Percentiles rank a stretch among this genome's conserved stretches.
phyloP scores from a whole-genome alignment of 2,888 invertebrate genomes.

The Isotomurus palustris region DNA sequence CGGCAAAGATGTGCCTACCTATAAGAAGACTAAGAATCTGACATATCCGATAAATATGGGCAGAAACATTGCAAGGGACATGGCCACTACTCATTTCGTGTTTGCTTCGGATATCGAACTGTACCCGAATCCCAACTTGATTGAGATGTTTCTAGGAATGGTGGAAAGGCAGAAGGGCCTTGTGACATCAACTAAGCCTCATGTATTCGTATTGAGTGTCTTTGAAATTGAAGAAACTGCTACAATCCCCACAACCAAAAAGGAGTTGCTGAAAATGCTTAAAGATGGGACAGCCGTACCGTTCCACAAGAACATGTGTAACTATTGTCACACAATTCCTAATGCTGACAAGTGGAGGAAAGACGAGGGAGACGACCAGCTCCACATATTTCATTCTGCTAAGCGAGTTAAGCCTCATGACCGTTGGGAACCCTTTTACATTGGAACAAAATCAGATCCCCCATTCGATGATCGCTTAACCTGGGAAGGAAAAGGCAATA shows the following conservation, averaged over 20 bases:
- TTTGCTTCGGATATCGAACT: constrained; percentile 84
- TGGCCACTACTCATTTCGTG: constrained; percentile 73
- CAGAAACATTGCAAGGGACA: constrained; percentile 77
- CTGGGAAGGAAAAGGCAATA: constrained; percentile 50
- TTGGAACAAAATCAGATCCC: constrained; percentile 47
- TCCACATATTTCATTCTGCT: constrained; percentile 43
- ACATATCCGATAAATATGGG: constrained; percentile 86
- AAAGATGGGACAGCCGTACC: constrained; percentile 48
- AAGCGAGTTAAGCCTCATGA: constrained; percentile 40
- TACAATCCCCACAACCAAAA: constrained; percentile 63
- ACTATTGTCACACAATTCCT: constrained; percentile 48
- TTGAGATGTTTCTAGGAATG: constrained; percentile 76
- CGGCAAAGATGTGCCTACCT: constrained; percentile 47
- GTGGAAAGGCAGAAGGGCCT: constrained; percentile 67
- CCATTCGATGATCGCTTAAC: constrained; percentile 49
- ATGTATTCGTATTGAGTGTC: constrained; percentile 77
- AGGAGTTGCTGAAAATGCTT: constrained; percentile 55
- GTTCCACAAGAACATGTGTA: constrained; percentile 50
- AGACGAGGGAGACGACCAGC: constrained; percentile 19
- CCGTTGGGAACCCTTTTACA: constrained; percentile 50
- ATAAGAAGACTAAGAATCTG: constrained; percentile 70
- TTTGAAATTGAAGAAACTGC: constrained; percentile 67
- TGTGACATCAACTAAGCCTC: constrained; percentile 27
- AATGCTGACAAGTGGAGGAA: constrained; percentile 31
- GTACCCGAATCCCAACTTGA: constrained; percentile 77